Percentiles rank a stretch among this genome's conserved stretches.
These are phyloP conservation scores for Sandelia bainsii DNA, from an alignment of 2,797 vertebrate genomes.

Conservation along the genomic window DNA sequence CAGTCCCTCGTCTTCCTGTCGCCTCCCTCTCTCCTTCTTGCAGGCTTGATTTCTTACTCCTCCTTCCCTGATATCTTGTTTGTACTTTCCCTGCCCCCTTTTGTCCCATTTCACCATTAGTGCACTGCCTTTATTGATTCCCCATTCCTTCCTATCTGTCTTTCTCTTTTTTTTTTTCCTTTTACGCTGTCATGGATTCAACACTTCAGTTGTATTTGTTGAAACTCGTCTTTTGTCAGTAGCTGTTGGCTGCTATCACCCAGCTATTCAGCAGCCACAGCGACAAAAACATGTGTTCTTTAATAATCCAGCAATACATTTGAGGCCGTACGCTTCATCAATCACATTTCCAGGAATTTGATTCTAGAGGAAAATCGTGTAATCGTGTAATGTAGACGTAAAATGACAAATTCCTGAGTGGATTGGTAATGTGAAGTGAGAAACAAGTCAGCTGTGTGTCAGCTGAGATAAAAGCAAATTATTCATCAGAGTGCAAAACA, in stretches of 20 bases:
- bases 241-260: neutral
- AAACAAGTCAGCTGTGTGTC: neutral
- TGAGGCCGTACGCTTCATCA: neutral
- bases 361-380: neutral
- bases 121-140: neutral
- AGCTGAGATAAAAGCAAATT: conserved; percentile 14
- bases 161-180: neutral
- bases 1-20: conserved; percentile 27
- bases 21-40: conserved; percentile 16
- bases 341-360: neutral
- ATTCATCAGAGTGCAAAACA: neutral
- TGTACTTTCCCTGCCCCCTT: neutral
- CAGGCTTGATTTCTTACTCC: neutral
- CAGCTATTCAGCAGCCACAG: neutral
- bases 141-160: neutral
- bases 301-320: neutral
- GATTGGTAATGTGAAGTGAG: neutral
- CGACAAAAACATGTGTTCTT: neutral
- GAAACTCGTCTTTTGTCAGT: neutral
- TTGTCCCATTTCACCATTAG: neutral
- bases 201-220: neutral
- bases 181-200: neutral
- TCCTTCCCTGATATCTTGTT: conserved; percentile 3
- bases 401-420: neutral
- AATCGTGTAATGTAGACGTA: neutral